Evolutionary conservation across 2,113 vertebrate genomes (phyloP).

Genomic region (Gila orcuttii): DNA sequence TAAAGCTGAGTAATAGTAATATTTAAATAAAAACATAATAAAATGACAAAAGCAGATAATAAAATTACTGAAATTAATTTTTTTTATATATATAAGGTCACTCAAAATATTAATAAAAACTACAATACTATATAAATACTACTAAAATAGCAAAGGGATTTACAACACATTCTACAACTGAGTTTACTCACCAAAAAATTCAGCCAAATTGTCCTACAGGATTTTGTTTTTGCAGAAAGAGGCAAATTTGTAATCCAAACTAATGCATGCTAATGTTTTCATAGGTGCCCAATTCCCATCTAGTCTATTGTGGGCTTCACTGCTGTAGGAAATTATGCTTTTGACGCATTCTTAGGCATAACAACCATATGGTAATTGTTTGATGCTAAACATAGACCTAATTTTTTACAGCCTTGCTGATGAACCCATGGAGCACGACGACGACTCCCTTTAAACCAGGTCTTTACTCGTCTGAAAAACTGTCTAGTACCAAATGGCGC

Average conservation of each 20-base stretch:
- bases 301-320: background rate
- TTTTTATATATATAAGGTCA: background rate
- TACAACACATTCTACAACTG: background rate
- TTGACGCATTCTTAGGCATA: background rate
- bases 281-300: background rate
- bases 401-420: slow-evolving; percentile 63
- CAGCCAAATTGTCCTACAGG: background rate
- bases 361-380: background rate
- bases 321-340: background rate
- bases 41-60: too few relatives aligned
- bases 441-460: slow-evolving; percentile 69
- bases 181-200: background rate
- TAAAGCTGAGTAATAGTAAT: background rate
- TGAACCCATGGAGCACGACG: slow-evolving; percentile 77
- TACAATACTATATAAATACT: background rate
- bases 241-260: background rate
- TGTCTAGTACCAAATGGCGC: slow-evolving; percentile 49
- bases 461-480: slow-evolving; percentile 40
- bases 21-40: background rate
- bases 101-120: background rate
- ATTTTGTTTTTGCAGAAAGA: background rate
- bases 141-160: background rate
- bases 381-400: background rate
- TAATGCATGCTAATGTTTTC: slow-evolving; percentile 13
- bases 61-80: too few relatives aligned